Conservation (phyloP, 2,888 invertebrate species). For the Sphaerophoria rueppellii region DNA sequence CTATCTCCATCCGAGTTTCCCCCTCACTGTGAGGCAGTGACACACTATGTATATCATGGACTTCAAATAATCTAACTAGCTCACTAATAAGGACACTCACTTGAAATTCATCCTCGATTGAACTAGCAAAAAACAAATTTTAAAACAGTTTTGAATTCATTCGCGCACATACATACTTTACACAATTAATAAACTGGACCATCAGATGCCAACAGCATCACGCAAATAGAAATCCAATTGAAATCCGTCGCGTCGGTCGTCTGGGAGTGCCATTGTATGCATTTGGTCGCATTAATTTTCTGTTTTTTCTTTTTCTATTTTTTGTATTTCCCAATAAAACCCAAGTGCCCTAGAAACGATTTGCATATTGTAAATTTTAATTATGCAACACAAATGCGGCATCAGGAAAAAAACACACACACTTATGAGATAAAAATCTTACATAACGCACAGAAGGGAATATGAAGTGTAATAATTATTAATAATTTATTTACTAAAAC, state of each 20-base stretch:
- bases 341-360: conserved; percentile 45
- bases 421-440: conserved; percentile 47
- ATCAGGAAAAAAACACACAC: background rate
- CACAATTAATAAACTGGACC: conserved; percentile 33
- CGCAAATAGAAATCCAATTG: conserved; percentile 26
- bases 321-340: conserved; percentile 17
- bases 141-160: background rate
- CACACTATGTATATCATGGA: no score
- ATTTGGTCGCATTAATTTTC: background rate
- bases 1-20: no score
- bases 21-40: no score
- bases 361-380: conserved; percentile 44
- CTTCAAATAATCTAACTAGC: no score
- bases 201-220: background rate
- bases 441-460: conserved; percentile 33
- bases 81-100: no score
- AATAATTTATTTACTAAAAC: conserved; percentile 4
- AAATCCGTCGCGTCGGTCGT: conserved; percentile 2
- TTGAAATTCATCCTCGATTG: no score
- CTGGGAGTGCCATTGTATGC: conserved; percentile 23
- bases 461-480: background rate
- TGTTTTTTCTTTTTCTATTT: background rate
- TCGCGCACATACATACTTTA: background rate
- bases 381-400: conserved; percentile 44
- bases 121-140: no score